These are phyloP conservation scores for Lobophora halterata DNA, from an alignment of 2,888 invertebrate genomes.

Conservation along the genomic window DNA sequence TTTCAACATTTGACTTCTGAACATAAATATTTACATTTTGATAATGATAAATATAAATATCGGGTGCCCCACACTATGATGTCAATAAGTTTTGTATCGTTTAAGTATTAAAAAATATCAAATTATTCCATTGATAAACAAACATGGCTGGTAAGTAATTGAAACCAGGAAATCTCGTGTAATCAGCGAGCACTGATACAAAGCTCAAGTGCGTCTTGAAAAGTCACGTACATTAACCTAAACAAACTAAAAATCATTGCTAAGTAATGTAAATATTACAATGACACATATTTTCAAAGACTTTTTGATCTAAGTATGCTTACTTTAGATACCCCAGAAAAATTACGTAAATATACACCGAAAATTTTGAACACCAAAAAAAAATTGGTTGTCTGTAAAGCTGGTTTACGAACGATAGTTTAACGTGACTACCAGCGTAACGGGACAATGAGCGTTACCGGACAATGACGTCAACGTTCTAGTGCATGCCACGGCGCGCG, in stretches of 20 bases:
- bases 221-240: conserved; percentile 11
- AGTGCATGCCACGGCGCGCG: too few relatives aligned
- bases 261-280: conserved; percentile 1
- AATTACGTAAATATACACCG: too few relatives aligned
- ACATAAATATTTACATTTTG: conserved; percentile 3
- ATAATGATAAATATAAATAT: not conserved
- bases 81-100: not conserved
- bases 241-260: conserved; percentile 6
- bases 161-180: conserved; percentile 19
- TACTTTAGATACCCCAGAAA: too few relatives aligned
- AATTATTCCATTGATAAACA: conserved; percentile 13
- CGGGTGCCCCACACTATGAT: not conserved
- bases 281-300: too few relatives aligned
- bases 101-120: conserved; percentile 9
- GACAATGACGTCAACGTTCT: too few relatives aligned
- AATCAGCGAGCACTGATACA: conserved; percentile 14
- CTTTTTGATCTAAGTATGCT: too few relatives aligned
- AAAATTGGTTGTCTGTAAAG: too few relatives aligned
- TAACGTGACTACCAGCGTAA: too few relatives aligned
- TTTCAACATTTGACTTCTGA: conserved; percentile 9
- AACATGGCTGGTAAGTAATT: conserved; percentile 6
- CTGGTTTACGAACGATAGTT: too few relatives aligned
- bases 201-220: conserved; percentile 18
- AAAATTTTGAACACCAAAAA: too few relatives aligned
- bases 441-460: too few relatives aligned